Evolutionary conservation across 2,888 invertebrate genomes (phyloP), one percentile per base, ranked within the genome.

Genomic region (Latrodectus elegans): DNA sequence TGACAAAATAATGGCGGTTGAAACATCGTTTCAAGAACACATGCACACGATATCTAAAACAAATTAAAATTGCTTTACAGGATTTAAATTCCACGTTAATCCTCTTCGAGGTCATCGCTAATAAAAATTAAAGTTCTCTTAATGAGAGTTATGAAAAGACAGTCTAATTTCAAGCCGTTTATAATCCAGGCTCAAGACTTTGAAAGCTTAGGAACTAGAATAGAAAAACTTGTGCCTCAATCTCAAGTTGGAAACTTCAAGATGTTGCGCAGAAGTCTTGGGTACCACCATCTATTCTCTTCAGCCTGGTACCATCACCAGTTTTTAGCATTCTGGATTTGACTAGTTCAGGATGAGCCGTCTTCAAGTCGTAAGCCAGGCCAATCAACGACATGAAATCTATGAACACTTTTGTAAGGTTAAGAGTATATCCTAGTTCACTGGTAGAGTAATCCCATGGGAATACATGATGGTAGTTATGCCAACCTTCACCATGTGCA

Each of bases 401-500:
- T 84, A 92, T 92, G 89, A 92, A 92, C 17, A 91, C 53, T 4
- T 92, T 92, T 9, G 92, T 92, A 6, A 91, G 85, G 88, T 92
- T 92, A 38, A 92, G 83, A 10, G 79, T 86, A 71, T 91, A 91
- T 49, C 92, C 92, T 87, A 90, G 91, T 89, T 93, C 93, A 80
- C 92, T 92, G n/a, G 92, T 92, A 3, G 90, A 70, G 77, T 90
- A 90, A 55, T 90, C 90, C 81, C 88, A 89, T 0, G 90, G 90
- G 79, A 90, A 90, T 14, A 89, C 88, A 67, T 90, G 93, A 89
- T 93, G 93, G 90, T 92, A 93, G 89, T 93, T 93, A 89, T 93
- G 93, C 90, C 87, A 89, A 12, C 90, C 90, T 79, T 90, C 90
- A 11, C 92, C 92, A 12, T 91, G 90, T 0, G 92, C 91, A 67